These are phyloP conservation scores for Artemia sinica DNA, from an alignment of 2,888 invertebrate species.

Conservation along the genomic window DNA sequence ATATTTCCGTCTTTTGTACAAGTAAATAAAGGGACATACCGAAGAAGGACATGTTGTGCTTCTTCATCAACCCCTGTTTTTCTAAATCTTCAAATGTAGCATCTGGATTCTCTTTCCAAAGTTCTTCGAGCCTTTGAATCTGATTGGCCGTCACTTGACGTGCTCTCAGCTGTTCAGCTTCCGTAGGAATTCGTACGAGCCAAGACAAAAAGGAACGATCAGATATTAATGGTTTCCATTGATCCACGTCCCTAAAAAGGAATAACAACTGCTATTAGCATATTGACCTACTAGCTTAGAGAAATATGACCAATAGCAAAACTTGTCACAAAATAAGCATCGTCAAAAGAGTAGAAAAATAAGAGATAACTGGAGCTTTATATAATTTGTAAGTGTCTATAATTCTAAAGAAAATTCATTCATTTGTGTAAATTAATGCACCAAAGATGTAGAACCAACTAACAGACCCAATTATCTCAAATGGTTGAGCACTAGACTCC, in stretches of 20 bases:
- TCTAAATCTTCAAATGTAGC: slow-evolving; percentile 95
- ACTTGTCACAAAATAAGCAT: neutral
- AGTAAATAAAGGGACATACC: slow-evolving; percentile 28
- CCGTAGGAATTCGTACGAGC: slow-evolving; percentile 92
- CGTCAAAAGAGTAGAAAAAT: neutral
- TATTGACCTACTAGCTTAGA: neutral
- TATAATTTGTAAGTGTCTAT: neutral
- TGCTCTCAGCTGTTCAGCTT: slow-evolving; percentile 85
- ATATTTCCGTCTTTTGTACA: no score
- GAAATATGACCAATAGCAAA: no score
- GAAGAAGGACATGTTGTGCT: slow-evolving; percentile 64
- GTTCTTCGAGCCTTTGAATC: slow-evolving; percentile 89
- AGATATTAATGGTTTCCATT: slow-evolving; percentile 94
- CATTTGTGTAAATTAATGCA: no score
- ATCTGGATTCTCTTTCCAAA: slow-evolving; percentile 97
- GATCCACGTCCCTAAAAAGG: slow-evolving; percentile 63
- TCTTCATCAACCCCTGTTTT: slow-evolving; percentile 93
- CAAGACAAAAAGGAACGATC: slow-evolving; percentile 90
- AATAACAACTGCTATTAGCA: slow-evolving; percentile 18
- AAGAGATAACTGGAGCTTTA: neutral
- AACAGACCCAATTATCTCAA: no score
- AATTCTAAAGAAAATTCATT: no score
- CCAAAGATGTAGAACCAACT: no score
- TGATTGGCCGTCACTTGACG: slow-evolving; percentile 93
- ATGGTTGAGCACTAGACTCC: no score